Percentiles rank a stretch among this genome's conserved stretches.
These are phyloP conservation scores for Carollia perspicillata DNA, from an alignment of 2,113 vertebrate species.

Conservation along the genomic window DNA sequence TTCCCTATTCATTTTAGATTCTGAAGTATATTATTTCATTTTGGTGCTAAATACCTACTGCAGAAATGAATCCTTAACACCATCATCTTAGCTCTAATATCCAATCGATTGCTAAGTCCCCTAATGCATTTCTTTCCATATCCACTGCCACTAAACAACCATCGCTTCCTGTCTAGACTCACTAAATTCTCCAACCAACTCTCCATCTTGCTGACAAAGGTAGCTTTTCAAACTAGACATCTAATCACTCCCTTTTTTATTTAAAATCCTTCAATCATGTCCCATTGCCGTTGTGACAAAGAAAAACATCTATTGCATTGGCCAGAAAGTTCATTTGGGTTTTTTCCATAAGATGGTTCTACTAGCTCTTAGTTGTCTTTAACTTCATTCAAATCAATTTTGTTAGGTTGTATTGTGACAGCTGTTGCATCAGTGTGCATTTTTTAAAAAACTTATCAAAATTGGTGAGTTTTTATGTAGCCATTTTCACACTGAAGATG, in stretches of 20 bases:
- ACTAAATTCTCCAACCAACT: neutral
- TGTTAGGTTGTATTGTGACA: no score
- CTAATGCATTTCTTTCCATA: neutral
- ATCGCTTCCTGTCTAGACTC: neutral
- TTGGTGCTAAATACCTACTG: neutral
- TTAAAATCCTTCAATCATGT: neutral
- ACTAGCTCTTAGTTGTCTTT: no score
- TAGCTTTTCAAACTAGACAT: conserved; percentile 14
- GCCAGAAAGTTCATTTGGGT: no score
- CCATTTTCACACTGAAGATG: no score
- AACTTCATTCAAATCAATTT: no score
- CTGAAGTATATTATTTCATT: neutral
- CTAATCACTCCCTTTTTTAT: neutral
- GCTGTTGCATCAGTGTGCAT: no score
- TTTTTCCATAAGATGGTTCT: no score
- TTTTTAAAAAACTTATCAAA: no score
- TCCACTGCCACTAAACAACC: neutral
- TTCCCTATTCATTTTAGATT: neutral
- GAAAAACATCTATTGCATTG: neutral
- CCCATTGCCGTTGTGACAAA: neutral
- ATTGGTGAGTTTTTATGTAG: no score
- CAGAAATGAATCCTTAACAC: conserved; percentile 7
- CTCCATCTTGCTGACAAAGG: neutral
- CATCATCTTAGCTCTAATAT: neutral
- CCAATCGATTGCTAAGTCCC: neutral